These are phyloP conservation scores for Lagocephalus sceleratus DNA, from an alignment of 2,797 vertebrate species.

Conservation along the genomic window DNA sequence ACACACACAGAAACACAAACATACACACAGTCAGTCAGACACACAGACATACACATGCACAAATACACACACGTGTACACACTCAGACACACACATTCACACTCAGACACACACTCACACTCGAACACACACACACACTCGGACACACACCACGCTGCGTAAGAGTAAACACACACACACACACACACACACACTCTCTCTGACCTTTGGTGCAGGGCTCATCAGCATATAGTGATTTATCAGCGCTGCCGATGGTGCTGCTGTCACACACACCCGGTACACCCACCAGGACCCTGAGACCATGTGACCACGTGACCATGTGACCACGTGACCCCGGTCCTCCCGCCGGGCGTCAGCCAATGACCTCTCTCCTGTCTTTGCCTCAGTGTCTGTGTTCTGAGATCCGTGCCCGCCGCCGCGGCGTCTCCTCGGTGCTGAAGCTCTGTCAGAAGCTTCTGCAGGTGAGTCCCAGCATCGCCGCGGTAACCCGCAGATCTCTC, in stretches of 20 bases:
- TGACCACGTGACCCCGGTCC: no score
- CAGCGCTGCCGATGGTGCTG: constrained; percentile 45
- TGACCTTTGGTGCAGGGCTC: constrained; percentile 63
- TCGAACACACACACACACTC: constrained; percentile 22
- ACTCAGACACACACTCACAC: constrained; percentile 19
- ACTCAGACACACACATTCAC: constrained; percentile 19
- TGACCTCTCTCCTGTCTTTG: neutral
- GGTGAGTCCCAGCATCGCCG: constrained; percentile 25
- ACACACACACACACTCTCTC: constrained; percentile 40
- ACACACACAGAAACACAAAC: constrained; percentile 25
- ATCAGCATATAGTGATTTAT: constrained; percentile 67
- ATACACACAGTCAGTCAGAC: no score
- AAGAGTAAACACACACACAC: constrained; percentile 46
- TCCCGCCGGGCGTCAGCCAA: neutral
- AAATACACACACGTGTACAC: constrained; percentile 61
- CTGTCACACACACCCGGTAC: no score
- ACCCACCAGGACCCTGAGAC: no score
- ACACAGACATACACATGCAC: constrained; percentile 6
- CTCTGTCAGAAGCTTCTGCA: constrained; percentile 93
- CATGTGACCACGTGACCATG: no score
- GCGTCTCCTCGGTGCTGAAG: constrained; percentile 86
- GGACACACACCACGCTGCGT: neutral
- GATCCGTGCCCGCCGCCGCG: constrained; percentile 86
- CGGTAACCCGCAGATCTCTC: no score
- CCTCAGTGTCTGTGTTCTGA: constrained; percentile 87